phyloP scores from a whole-genome alignment of 2,797 vertebrate genomes.

The Thalassophryne amazonica region DNA sequence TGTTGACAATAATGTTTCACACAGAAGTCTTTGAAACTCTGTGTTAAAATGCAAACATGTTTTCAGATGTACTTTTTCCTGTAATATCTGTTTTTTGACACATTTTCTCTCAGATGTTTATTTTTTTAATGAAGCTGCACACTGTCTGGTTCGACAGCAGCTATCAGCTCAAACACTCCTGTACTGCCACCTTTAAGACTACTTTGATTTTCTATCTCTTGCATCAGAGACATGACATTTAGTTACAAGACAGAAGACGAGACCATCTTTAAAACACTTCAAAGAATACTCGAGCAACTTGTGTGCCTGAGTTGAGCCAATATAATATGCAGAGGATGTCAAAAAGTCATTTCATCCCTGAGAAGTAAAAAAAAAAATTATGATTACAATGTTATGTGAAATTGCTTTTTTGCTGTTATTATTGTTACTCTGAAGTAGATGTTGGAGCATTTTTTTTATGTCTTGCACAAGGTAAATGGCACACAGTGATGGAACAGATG shows the following conservation, averaged over 20 bases:
- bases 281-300: conserved; percentile 48
- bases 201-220: conserved; percentile 64
- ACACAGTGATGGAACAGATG: not conserved
- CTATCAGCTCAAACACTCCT: conserved; percentile 57
- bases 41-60: conserved; percentile 43
- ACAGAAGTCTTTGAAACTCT: conserved; percentile 21
- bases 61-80: conserved; percentile 33
- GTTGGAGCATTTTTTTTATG: not conserved
- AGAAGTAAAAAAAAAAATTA: not conserved
- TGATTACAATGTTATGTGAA: not conserved
- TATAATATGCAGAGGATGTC: conserved; percentile 22
- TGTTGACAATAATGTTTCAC: conserved; percentile 20
- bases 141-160: conserved; percentile 46
- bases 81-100: too few species aligned
- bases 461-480: not conserved
- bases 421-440: not conserved
- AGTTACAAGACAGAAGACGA: conserved; percentile 66
- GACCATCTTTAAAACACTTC: conserved; percentile 61
- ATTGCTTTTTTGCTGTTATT: conserved; percentile 3
- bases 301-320: conserved; percentile 9
- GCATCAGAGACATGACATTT: conserved; percentile 72
- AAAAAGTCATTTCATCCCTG: conserved; percentile 7
- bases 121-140: conserved; percentile 39
- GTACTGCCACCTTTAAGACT: conserved; percentile 61
- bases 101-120: conserved; percentile 51